Evolutionary conservation across 2,888 invertebrate species (phyloP), one percentile per base, ranked within the genome.

Genomic region (Halocaridina rubra): DNA sequence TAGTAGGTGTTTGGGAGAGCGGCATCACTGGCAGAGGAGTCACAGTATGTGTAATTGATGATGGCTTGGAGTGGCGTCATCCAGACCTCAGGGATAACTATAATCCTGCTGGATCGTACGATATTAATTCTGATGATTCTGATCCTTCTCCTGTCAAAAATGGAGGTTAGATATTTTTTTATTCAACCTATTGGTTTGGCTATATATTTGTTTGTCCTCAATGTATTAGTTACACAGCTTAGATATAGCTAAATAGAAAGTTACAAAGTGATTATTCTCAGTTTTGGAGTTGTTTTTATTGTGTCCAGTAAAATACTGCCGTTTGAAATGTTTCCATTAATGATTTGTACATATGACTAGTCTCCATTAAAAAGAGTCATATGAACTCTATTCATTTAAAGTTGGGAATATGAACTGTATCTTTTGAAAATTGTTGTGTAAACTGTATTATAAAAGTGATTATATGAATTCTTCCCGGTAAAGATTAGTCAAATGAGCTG

Each of bases 21-120:
- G 87, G 87, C 59, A 84, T 87, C 39, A 85, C 87, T 5, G 87
- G 87, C 2, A 81, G 81, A 13, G 87, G 87, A 8, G 87, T 87
- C 7, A 87, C 87, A 4, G 87, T 87, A 27, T 87, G 87, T 61
- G 87, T 87, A 16, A 85, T 87, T 8, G 87, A 87, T 61, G 87
- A 87, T 59, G 87, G 87, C 0, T 53, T 87, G 22, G 87, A 87
- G 75, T 87, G 87, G 87, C 80, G 64, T 3, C 87, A 87, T 57
- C 81, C 85, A 16, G 87, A 87, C 46, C 67, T 87, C 8, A 59
- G 75, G n/a, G 81, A 87, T 30, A 87, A 87, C 67, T 87, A 87
- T 69, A 87, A 76, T 64, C 80, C 78, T 2, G 32, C 69, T 10
- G 87, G 85, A 13, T 87, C 87, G 0, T 87, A 87, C 39, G 87